Evolutionary conservation across 2,797 vertebrate genomes (phyloP).

Genomic region (Chaetodon trifasciatus): DNA sequence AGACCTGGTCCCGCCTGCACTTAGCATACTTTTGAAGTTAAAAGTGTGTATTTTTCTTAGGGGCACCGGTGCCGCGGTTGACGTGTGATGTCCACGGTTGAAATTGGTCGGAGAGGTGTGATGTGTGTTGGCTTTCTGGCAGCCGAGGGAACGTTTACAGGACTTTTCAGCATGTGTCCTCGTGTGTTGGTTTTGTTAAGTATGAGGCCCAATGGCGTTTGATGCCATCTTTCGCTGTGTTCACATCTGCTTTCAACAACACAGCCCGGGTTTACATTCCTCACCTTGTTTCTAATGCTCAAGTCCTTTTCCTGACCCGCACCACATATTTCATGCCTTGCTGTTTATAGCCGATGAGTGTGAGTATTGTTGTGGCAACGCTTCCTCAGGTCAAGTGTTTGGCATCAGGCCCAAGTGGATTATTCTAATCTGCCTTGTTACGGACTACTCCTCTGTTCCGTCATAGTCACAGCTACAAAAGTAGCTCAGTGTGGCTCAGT

Average conservation of each 20-base stretch:
- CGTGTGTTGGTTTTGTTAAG: slow-evolving; percentile 10
- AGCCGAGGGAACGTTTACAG: not conserved
- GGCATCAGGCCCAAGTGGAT: slow-evolving; percentile 63
- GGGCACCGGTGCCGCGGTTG: not conserved
- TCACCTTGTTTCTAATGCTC: slow-evolving; percentile 69
- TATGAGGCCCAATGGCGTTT: slow-evolving; percentile 8
- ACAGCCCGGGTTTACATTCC: slow-evolving; percentile 72
- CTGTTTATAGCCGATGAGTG: slow-evolving; percentile 73
- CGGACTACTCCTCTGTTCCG: slow-evolving; percentile 53
- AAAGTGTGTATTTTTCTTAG: slow-evolving; percentile 24
- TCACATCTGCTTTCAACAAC: slow-evolving; percentile 58
- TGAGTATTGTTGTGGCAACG: slow-evolving; percentile 76
- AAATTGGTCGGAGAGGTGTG: slow-evolving; percentile 14
- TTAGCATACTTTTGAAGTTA: slow-evolving; percentile 17
- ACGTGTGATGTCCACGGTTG: slow-evolving; percentile 3
- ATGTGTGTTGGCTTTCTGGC: slow-evolving; percentile 21
- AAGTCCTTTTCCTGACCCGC: slow-evolving; percentile 69
- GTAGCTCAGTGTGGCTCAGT: slow-evolving; percentile 36
- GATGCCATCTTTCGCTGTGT: slow-evolving; percentile 39
- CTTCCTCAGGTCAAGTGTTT: slow-evolving; percentile 69
- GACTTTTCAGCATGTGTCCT: slow-evolving; percentile 18
- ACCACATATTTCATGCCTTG: slow-evolving; percentile 72
- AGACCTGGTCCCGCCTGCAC: not conserved
- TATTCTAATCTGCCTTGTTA: slow-evolving; percentile 69
- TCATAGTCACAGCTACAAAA: slow-evolving; percentile 44